These are phyloP conservation scores for Oryctolagus cuniculus DNA, from an alignment of 2,113 vertebrate species.

Conservation along the genomic window mOryCun1.1 NC_091453.1:26987501-26988000, in stretches of 20 bases:
- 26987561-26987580: not conserved
- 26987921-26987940: not conserved
- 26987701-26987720: not conserved
- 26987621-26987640: conserved; percentile 19
- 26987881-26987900: not conserved
- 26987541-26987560: conserved; percentile 17
- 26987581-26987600: not conserved
- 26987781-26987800: no score
- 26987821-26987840: conserved; percentile 34
- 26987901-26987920: not conserved
- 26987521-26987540: conserved; percentile 11
- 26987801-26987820: conserved; percentile 10
- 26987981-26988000: no score
- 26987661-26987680: not conserved
- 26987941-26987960: no score
- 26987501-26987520: not conserved
- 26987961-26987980: no score
- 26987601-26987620: conserved; percentile 16
- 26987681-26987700: not conserved
- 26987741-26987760: not conserved
- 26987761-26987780: no score
- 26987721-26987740: conserved; percentile 1
- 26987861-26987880: not conserved
- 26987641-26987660: not conserved
- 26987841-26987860: not conserved